Conservation (phyloP, 1,140 invertebrate species). For the Bombus polaris region DNA sequence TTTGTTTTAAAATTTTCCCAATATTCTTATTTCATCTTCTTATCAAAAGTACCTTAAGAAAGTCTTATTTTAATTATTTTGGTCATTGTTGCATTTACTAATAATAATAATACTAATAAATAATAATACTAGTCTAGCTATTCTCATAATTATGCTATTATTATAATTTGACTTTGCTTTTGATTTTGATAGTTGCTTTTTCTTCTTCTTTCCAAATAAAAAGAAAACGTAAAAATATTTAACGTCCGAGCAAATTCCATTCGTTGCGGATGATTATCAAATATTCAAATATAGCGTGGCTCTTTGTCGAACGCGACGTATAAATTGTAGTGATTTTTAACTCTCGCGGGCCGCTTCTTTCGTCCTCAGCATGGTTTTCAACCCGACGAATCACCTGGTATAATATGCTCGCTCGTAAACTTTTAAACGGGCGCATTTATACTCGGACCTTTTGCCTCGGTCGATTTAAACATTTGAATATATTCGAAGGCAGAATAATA, state of each 20-base stretch:
- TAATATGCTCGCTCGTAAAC: slow-evolving; percentile 41
- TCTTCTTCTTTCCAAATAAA: no score
- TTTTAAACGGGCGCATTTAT: slow-evolving; percentile 29
- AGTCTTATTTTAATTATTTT: no score
- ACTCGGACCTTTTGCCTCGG: neutral
- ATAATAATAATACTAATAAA: no score
- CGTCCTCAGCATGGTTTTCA: neutral
- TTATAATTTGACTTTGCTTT: neutral
- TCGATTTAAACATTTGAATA: slow-evolving; percentile 15
- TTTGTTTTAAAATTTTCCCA: no score
- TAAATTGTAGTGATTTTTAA: slow-evolving; percentile 38
- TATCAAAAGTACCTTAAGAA: neutral
- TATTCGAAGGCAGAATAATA: neutral
- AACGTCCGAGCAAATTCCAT: neutral
- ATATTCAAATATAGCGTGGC: neutral
- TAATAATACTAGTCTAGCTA: neutral
- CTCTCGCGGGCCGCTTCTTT: neutral
- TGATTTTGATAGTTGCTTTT: neutral
- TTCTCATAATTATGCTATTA: neutral
- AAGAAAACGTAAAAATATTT: no score
- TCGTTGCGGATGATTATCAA: neutral
- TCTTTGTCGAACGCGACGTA: neutral
- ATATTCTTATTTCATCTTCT: neutral
- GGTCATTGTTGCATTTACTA: no score
- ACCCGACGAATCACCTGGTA: slow-evolving; percentile 10